Evolutionary conservation across 2,113 vertebrate genomes (phyloP), one percentile per base, ranked within the genome.

Genomic region (Chrysemys picta): DNA sequence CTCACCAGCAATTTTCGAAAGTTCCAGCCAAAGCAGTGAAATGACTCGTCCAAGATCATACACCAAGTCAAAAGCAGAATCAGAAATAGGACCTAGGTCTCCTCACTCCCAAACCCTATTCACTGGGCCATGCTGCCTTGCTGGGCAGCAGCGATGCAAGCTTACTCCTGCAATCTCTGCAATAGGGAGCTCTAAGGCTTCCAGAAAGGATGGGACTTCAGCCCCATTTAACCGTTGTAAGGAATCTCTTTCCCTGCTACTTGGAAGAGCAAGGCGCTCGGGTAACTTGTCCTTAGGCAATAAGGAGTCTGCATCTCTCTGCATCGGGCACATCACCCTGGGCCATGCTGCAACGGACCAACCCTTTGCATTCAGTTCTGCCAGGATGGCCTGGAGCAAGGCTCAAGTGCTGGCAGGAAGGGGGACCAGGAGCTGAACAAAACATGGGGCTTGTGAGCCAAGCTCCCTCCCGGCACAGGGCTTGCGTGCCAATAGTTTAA

Each of bases 401-500:
- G 8, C 53, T 49, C 35, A 65, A 42, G 57, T 2, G 83, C 59
- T 1, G 16, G 76, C 38, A 86, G 65, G 97, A 87, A 12, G 7
- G 83, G 75, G 29, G 53, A 88, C 56, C 76, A 45, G 65, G 82
- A 97, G 86, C 8, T 88, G 54, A 92, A 89, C 54, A 93, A 95
- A 97, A 84, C 91, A 54, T 84, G 72, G 69, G n/a, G 72, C 27
- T 72, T 80, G 49, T 10, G 47, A 91, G 91, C 62, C 83, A 91
- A 85, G 82, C 82, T 95, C 80, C 0, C 1, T 83, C 93, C 89
- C 84, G n/a, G 89, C 47, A 90, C 54, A 1, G 0, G 83, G 94
- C 84, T 96, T 97, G 97, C 80, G 29, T 93, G 96, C 82, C 89
- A 95, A n/a, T 94, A 89, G 80, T 92, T 89, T 93, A 97, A 97